Evolutionary conservation across 1,140 invertebrate genomes (phyloP), one percentile per base, ranked within the genome.

Genomic region (Hylaeus volcanicus): DNA sequence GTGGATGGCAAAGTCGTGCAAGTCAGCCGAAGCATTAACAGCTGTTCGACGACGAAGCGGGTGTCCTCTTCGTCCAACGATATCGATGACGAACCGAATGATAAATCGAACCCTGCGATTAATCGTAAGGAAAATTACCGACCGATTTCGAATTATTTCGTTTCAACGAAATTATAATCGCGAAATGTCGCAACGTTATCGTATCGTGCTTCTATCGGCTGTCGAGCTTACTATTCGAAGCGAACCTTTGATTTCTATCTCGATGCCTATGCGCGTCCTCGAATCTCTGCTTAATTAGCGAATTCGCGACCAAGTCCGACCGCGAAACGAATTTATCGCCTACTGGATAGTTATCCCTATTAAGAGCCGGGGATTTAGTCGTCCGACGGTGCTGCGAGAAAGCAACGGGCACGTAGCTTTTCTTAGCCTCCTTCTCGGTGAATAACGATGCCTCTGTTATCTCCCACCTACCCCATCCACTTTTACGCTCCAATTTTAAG

Each of bases 311-410:
- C n/a, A 60, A 78, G 70, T 82, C 12, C 14, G 45, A 55, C 64
- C 65, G 83, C 65, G 74, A 74, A 85, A 82, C 85, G 85, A 87
- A 87, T 87, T 87, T 87, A 88, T 88, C 80, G 74, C 64, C 12
- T 73, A 64, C 60, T 75, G 39, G 64, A 60, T 58, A 69, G 79
- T 84, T 78, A 81, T 77, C 78, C 65, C 41, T 48, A 51, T 79
- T 83, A 86, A 79, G 65, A 39, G 72, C 45, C 48, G 56, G 75
- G 80, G 81, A 86, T 83, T 81, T 83, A 86, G 45, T 71, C 51
- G 37, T 72, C 74, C 26, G 39, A 41, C 58, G 61, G 65, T 70
- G 69, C 64, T 60, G 12, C 45, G 72, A 15, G 60, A 55, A 63
- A 80, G 14, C 48, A 45, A 39, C 53, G 78, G 53, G n/a, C 53